Evolutionary conservation across 2,888 invertebrate genomes (phyloP).

Genomic region (Drosophila mettleri): DNA sequence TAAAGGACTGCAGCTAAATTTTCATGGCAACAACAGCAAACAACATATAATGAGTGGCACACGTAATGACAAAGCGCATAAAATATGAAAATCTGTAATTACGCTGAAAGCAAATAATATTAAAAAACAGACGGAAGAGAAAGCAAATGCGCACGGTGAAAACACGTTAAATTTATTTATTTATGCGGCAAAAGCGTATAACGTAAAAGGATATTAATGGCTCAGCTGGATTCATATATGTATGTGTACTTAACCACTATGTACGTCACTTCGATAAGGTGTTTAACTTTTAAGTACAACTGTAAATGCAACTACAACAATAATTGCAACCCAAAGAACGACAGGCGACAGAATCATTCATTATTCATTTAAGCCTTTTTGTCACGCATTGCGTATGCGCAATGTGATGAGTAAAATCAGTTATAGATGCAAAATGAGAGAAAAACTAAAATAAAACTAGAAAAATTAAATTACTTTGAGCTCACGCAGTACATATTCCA

Average conservation of each 20-base stretch:
- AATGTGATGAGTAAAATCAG: too few relatives aligned
- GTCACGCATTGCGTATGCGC: slow-evolving; percentile 44
- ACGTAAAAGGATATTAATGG: slow-evolving; percentile 32
- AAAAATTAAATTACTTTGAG: slow-evolving; percentile 16
- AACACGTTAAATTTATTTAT: slow-evolving; percentile 44
- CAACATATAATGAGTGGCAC: slow-evolving; percentile 23
- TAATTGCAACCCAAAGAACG: slow-evolving; percentile 31
- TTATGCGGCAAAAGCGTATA: slow-evolving; percentile 40
- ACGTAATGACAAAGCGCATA: slow-evolving; percentile 46
- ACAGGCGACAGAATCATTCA: slow-evolving; percentile 26
- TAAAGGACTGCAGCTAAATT: slow-evolving; percentile 34
- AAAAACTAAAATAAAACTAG: too few relatives aligned
- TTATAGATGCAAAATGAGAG: too few relatives aligned
- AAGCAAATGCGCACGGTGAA: slow-evolving; percentile 13
- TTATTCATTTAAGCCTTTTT: slow-evolving; percentile 2
- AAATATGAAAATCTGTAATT: slow-evolving; percentile 58
- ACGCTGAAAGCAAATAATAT: slow-evolving; percentile 50
- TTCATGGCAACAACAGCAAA: slow-evolving; percentile 24
- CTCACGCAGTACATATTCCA: slow-evolving; percentile 32
- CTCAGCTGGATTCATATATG: slow-evolving; percentile 13
- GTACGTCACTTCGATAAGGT: slow-evolving; percentile 28
- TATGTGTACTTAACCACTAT: neutral
- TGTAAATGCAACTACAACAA: slow-evolving; percentile 67
- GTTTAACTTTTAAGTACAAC: slow-evolving; percentile 50
- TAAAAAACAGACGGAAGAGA: slow-evolving; percentile 16